Evolutionary conservation across 2,113 vertebrate genomes (phyloP).

Genomic region (Bucco capensis): DNA sequence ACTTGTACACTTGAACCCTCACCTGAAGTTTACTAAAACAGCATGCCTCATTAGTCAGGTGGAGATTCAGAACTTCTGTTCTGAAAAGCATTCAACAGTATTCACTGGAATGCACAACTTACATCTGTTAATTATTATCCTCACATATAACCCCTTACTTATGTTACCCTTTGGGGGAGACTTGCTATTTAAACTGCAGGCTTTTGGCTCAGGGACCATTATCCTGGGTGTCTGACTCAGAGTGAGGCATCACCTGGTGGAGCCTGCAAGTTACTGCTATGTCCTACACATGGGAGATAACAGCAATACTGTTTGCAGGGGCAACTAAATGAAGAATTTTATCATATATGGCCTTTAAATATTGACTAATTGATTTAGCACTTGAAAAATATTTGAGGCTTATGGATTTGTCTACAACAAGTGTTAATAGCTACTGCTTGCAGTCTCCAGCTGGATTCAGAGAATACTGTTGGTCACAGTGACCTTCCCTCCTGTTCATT

Average conservation of each 20-base stretch:
- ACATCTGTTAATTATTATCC: background rate
- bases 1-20: rapidly evolving
- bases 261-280: background rate
- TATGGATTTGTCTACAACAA: slow-evolving; percentile 4
- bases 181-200: background rate
- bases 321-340: background rate
- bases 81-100: background rate
- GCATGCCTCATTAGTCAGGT: background rate
- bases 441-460: background rate
- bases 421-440: background rate
- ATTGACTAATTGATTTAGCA: slow-evolving; percentile 25
- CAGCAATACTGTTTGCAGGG: background rate
- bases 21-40: background rate
- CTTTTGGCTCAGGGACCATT: background rate
- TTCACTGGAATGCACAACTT: background rate
- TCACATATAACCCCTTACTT: background rate
- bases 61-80: background rate
- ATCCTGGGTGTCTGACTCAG: background rate
- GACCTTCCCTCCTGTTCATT: slow-evolving; percentile 28
- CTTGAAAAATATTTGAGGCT: slow-evolving; percentile 23
- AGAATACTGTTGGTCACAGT: background rate
- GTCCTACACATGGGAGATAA: background rate
- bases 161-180: background rate
- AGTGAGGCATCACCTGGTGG: background rate
- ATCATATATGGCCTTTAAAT: slow-evolving; percentile 5